Evolutionary conservation across 2,888 invertebrate genomes (phyloP), one percentile per base, ranked within the genome.

Genomic region (Pristionchus maxplancki): DNA sequence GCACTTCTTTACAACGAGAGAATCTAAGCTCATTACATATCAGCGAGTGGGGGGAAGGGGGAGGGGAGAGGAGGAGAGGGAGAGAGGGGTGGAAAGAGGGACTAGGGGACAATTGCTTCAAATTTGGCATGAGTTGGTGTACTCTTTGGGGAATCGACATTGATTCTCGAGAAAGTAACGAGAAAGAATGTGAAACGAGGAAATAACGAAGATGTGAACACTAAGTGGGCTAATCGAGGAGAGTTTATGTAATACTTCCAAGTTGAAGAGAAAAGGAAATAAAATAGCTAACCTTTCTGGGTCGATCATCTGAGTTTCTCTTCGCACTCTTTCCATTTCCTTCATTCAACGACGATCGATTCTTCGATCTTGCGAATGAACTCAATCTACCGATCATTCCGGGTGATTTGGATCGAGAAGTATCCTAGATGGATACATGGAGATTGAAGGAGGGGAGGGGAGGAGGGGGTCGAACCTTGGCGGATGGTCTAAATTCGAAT

Each of bases 401-500:
- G 37, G 94, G 94, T 86, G 93, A 94, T 87, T 94, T 94, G 86
- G 92, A 91, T n/a, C 94, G 90, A 67, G 64, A 34, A 28, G 85
- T 89, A 81, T 91, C 90, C 88, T 91, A 31, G 24, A 50, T 85
- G 0, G 67, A 88, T n/a, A n/a, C 11, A 28, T 15, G 4, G 5
- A 5, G 37, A 50, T n/a, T 11, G 44, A 44, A 40, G 8, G 17
- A 50, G 44, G 13, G n/a, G 37, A 20, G 8, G 71, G n/a, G 31
- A 28, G 44, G 74, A 74, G 20, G n/a, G 24, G 34, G 44, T 15
- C 50, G 64, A 62, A 88, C 86, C 78, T 83, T 82, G 15, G 90
- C 90, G 28, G 90, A 91, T 44, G 94, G 94, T n/a, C 94, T 92
- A 83, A 94, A 94, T 88, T 94, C 94, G 88, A 94, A 93, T 71